phyloP scores from a whole-genome alignment of 2,113 vertebrate species.

The Apteryx owenii region DNA sequence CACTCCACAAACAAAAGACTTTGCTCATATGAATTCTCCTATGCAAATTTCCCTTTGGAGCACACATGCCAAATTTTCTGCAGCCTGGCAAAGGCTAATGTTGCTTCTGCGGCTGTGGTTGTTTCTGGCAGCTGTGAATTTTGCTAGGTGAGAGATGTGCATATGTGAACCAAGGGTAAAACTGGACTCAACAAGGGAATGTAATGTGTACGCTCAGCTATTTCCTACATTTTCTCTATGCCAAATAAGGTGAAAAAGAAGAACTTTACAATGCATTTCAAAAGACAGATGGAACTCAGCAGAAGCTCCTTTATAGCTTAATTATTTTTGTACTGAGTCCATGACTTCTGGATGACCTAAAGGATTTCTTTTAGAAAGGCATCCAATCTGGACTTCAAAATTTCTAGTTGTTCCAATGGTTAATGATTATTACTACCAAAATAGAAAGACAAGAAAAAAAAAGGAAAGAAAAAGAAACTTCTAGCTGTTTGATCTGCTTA shows the following conservation, averaged over 20 bases:
- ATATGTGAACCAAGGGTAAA: background rate
- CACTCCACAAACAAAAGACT: background rate
- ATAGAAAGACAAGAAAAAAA: background rate
- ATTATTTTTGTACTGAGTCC: background rate
- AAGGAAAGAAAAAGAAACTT: background rate
- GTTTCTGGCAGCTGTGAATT: background rate
- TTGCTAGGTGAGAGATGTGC: conserved; percentile 13
- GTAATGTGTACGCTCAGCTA: background rate
- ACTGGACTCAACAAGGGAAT: background rate
- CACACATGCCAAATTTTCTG: background rate
- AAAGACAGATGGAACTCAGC: background rate
- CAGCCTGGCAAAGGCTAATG: conserved; percentile 4
- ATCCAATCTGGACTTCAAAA: background rate
- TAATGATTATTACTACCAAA: background rate
- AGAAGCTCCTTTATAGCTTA: background rate
- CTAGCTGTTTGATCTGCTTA: background rate
- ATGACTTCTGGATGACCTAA: background rate
- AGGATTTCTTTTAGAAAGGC: background rate
- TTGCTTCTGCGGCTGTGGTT: background rate
- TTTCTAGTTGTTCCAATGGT: background rate
- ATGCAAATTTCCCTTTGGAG: background rate
- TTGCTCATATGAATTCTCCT: background rate
- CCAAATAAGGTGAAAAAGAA: background rate
- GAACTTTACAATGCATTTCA: background rate
- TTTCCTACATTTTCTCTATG: background rate